A percentile compares a stretch with the other conserved stretches of the same genome.
phyloP scores from a whole-genome alignment of 2,888 invertebrate genomes.

The Tetropium fuscum region DNA sequence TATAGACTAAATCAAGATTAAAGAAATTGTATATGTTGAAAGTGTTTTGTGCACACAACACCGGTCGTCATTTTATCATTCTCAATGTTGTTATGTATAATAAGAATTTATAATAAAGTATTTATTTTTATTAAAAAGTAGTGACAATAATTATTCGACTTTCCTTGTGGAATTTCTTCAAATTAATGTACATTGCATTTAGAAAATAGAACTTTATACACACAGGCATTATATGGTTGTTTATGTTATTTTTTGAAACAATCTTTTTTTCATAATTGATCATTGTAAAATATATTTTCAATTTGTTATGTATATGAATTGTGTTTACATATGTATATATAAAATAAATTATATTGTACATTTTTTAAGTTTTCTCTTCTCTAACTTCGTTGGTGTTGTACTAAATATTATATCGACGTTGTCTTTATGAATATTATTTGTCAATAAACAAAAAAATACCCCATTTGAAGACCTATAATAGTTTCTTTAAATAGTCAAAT shows the following conservation, averaged over 20 bases:
- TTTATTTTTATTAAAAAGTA: constrained; percentile 13
- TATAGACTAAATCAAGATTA: constrained; percentile 8
- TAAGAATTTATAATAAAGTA: constrained; percentile 11
- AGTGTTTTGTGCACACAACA: background rate
- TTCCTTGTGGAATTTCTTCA: constrained; percentile 7
- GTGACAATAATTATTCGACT: constrained; percentile 23
- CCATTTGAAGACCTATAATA: too few relatives aligned
- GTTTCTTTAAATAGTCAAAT: too few relatives aligned
- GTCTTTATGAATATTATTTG: too few relatives aligned
- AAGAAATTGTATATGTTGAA: constrained; percentile 14
- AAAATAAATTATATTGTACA: constrained; percentile 42
- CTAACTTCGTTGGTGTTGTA: too few relatives aligned
- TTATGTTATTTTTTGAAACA: constrained; percentile 16
- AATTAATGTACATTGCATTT: constrained; percentile 32
- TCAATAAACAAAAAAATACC: too few relatives aligned
- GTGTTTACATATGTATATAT: constrained; percentile 36
- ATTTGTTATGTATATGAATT: constrained; percentile 30
- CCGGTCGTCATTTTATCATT: background rate
- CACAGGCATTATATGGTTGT: constrained; percentile 5
- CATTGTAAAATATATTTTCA: constrained; percentile 17
- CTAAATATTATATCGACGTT: too few relatives aligned
- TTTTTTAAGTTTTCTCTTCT: too few relatives aligned
- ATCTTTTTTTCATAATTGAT: background rate
- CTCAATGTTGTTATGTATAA: constrained; percentile 3
- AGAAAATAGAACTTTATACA: constrained; percentile 18